Base-by-base conservation (phyloP, 2,113 vertebrate genomes). In the Gnathonemus longibarbis region DNA sequence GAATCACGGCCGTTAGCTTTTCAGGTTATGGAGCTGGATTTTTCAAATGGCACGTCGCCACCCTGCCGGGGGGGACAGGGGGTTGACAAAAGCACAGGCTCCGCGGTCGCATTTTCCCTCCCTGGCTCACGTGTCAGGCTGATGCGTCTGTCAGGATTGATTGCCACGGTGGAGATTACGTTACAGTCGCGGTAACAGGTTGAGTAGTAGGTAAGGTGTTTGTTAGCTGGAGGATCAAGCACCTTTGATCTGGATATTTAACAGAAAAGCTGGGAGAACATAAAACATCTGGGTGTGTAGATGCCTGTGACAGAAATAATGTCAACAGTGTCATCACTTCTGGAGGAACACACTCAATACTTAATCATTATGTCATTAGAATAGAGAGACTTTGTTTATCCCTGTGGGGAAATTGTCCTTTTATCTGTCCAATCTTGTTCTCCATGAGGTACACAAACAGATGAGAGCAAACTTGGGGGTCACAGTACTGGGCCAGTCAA, bases 241-340 rank as follows among this genome's bases (percentile, higher is more conserved):
- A 19, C 15, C 74, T 80, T 80, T 80, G 74, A 80, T 80, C 74
- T 19, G 35, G 35, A 80, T 80, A 80, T 19, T 80, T 80, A 80
- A 42, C 74, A 80, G 13, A 80, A 80, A 42, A 80, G 13, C 35
- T 19, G 74, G 35, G 74, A 80, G 35, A 42, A 80, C 35, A 42
- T 80, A 35, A 80, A 80, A 80, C 35, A 80, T 80, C 74, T 80
- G 74, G 74, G 74, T 42, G 74, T 80, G 74, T 80, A 80, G 39
- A 42, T 80, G 10, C 15, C 15, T 19, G 15, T 15, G 74, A 42
- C 74, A 15, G 35, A 77, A 17, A 77, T 39, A 77, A 77, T 77
- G 70, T 77, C 70, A 77, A 39, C 70, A 80, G 15, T 80, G 74
- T 80, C 35, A 42, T 80, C 74, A 80, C 17, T 42, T 80, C 11